phyloP scores from a whole-genome alignment of 2,797 vertebrate genomes.

The Ataeniobius toweri region DNA sequence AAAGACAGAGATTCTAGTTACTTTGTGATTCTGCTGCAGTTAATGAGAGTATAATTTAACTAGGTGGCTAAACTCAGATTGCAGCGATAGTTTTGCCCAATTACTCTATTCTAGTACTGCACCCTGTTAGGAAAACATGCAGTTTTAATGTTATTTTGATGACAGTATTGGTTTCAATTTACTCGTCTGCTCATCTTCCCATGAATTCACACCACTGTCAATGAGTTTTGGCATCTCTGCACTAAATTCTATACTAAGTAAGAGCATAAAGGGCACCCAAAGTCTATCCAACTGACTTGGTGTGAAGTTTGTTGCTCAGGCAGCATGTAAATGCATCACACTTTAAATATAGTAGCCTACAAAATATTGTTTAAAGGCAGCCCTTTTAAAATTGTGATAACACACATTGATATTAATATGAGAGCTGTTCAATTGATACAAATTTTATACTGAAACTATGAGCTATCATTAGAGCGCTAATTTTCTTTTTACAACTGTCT shows the following conservation, averaged over 20 bases:
- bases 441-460: neutral
- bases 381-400: neutral
- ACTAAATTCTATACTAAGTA: neutral
- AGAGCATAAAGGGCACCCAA: neutral
- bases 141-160: neutral
- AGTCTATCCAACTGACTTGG: neutral
- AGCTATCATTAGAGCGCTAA: neutral
- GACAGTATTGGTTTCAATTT: neutral
- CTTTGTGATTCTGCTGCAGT: neutral
- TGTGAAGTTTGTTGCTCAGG: neutral
- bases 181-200: neutral
- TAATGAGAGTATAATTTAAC: neutral
- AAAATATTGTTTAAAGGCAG: neutral
- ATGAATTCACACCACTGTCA: neutral
- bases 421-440: too few species aligned
- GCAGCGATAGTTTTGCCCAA: neutral
- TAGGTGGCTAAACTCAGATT: neutral
- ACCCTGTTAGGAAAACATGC: neutral
- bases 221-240: neutral
- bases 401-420: neutral
- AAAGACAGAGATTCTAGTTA: neutral
- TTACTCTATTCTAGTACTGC: neutral
- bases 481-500: neutral
- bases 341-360: neutral
- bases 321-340: neutral